Base-by-base conservation (phyloP, 1,140 invertebrate species). In the Magallana gigas region DNA sequence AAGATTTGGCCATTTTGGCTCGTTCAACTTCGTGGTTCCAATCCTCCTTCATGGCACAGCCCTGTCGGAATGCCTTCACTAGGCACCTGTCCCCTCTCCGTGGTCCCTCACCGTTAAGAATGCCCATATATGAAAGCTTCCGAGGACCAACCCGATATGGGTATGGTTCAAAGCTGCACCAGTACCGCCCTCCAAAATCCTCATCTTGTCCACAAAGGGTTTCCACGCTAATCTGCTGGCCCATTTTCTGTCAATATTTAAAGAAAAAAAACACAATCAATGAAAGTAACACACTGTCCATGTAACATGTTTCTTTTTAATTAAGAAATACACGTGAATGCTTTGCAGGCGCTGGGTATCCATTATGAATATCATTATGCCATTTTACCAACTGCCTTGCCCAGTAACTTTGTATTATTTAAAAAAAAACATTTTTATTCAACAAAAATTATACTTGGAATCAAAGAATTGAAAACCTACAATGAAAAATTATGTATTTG, bases 221-320 rank as follows among this genome's bases (percentile, higher is more conserved):
- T 62, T 90, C 89, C n/a, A 86, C 81, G 58, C 89, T 90, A 23
- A 86, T 71, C 84, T 90, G 87, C 57, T 90, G 88, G n/a, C 86
- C 97, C 58, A 89, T 89, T n/a, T 57, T 57, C 48, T 83, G 57
- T n/a, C 57, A 57, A 57, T 48, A 5, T 23, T 23, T 23, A 23
- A 23, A 23, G 23, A 48, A 48, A 5, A 48, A 48, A 57, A 57
- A 11, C 36, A 7, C 56, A 56, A 83, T 83, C 48, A 83, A 83
- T 83, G n/a, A 8, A 18, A 9, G 68, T 76, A 76, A 76, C 68
- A 76, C 36, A 18, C 36, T 76, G 68, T 29, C 23, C 36, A 23
- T 36, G 23, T 29, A 76, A 76, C 68, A 76, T 29, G 36, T 23
- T 14, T 62, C 7, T 64, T 64, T 64, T 23, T 23, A 23, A 16